Conservation (phyloP, 2,113 vertebrate species). For the Anhinga anhinga region DNA sequence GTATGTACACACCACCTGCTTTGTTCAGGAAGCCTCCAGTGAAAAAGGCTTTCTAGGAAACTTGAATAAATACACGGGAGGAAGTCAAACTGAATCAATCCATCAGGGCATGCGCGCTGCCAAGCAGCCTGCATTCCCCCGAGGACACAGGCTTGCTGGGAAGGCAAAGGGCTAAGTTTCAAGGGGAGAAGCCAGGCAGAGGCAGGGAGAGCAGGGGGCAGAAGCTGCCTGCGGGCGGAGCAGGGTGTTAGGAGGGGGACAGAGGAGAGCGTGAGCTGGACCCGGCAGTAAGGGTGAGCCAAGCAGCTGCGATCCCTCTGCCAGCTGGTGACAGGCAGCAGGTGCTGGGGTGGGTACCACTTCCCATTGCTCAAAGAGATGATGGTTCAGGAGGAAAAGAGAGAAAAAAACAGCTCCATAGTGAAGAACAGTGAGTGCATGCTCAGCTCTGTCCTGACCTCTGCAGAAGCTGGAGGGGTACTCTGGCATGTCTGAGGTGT, state of each 20-base stretch:
- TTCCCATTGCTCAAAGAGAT: neutral
- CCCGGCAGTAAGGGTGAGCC: neutral
- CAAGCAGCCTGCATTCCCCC: accelerated
- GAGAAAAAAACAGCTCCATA: neutral
- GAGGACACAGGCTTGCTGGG: neutral
- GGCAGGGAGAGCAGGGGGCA: neutral
- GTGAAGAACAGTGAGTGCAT: neutral
- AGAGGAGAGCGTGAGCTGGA: neutral
- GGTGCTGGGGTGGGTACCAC: neutral
- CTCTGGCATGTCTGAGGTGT: neutral
- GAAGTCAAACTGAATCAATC: slow-evolving; percentile 11
- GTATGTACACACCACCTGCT: neutral
- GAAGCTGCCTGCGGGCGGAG: accelerated
- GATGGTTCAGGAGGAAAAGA: neutral
- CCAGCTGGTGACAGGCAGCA: neutral
- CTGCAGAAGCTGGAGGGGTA: neutral
- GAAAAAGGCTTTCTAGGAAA: slow-evolving; percentile 46
- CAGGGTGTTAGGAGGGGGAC: neutral
- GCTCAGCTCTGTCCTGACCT: neutral
- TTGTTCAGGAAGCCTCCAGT: neutral
- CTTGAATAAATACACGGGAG: neutral
- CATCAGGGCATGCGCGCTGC: neutral
- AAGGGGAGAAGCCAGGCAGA: neutral
- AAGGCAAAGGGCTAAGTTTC: neutral
- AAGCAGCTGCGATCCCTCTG: neutral